Percentiles rank a stretch among this genome's conserved stretches.
phyloP scores from a whole-genome alignment of 2,113 vertebrate species.

The Bucco capensis region DNA sequence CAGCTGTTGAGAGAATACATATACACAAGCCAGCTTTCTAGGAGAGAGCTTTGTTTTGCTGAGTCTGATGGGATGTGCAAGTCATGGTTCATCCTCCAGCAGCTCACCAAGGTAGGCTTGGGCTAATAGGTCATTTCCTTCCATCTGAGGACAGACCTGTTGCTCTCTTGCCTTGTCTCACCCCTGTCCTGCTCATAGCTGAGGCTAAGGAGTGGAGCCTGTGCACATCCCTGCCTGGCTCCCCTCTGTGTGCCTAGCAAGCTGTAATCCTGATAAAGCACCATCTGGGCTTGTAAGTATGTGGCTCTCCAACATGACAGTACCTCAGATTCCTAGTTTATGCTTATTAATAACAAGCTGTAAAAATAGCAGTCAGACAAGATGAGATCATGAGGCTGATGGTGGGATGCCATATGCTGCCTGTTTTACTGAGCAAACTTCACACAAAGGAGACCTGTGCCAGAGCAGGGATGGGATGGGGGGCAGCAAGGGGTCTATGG shows the following conservation, averaged over 20 bases:
- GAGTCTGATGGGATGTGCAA: neutral
- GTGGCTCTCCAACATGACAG: conserved; percentile 35
- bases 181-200: rapidly evolving
- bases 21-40: rapidly evolving
- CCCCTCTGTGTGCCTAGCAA: neutral
- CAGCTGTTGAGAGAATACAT: neutral
- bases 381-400: conserved; percentile 67
- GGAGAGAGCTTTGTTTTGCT: rapidly evolving
- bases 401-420: conserved; percentile 33
- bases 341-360: conserved; percentile 71
- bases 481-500: neutral
- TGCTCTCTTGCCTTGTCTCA: neutral
- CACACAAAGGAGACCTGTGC: neutral
- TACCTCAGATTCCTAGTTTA: conserved; percentile 55
- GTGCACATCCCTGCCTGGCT: rapidly evolving
- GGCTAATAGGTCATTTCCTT: rapidly evolving
- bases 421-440: neutral
- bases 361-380: conserved; percentile 68
- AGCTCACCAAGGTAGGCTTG: neutral
- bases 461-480: neutral
- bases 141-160: neutral
- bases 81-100: rapidly evolving
- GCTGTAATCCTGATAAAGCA: conserved; percentile 18
- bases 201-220: neutral
- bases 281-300: conserved; percentile 51